Evolutionary conservation across 2,888 invertebrate genomes (phyloP), one percentile per base, ranked within the genome.

Genomic region (Erannis defoliaria): DNA sequence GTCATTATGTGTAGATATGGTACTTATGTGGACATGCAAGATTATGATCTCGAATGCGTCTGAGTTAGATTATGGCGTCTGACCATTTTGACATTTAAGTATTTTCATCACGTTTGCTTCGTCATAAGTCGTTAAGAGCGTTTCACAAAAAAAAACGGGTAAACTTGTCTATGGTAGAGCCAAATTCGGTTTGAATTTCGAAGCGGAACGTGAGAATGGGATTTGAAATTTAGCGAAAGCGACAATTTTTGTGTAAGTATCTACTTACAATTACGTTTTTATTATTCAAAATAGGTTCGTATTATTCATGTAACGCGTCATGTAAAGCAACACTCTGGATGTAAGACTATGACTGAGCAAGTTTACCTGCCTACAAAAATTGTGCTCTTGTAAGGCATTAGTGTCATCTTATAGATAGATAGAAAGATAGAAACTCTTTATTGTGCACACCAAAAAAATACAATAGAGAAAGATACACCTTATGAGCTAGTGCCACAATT

Each of bases 81-180:
- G 76, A 75, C 78, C 77, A 78, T 83, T 80, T 78, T 80, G 69
- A 78, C 78, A 81, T 81, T 78, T 61, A 55, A 55, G 55, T 86
- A 89, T 89, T 88, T 87, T 74, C 79, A 88, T 89, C 91, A 91
- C 91, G 91, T 91, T 77, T 71, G 68, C 80, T 81, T 82, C 84
- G 82, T 87, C 88, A 88, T 87, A 87, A 84, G 86, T 87, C 84
- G 87, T 89, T 88, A 88, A 74, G 56, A 67, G 58, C 74, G 79
- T 84, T 83, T 80, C 81, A 81, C 78, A 82, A 86, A 83, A 78
- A 82, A 78, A 46, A 50, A 26, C 37, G 4, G 46, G 16, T 31
- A 19, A 21, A n/a, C 19, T 77, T 76, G 79, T 78, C 77, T 75
- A 80, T 80, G 75, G 80, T 78, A 80, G 80, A 84, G 82, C 81